Evolutionary conservation across 2,113 vertebrate genomes (phyloP), one percentile per base, ranked within the genome.

Genomic region (Mionectes macconnelli): DNA sequence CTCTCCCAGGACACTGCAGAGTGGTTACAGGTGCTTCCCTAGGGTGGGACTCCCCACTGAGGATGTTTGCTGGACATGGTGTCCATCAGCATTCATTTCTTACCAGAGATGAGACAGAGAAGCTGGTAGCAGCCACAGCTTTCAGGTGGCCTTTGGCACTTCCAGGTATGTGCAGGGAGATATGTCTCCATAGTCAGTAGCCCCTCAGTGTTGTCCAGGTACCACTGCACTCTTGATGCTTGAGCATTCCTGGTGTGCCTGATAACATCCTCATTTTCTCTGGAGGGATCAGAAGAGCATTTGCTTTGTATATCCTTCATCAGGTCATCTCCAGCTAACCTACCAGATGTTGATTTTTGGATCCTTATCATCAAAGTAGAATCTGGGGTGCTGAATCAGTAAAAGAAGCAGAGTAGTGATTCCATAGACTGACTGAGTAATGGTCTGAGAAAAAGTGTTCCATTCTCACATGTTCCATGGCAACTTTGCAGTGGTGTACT

Each of bases 31-130:
- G 24, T 20, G 3, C 40, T 64, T 77, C 18, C 49, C 18, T 49
- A 21, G 44, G 35, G 40, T 80, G 44, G 50, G 35, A 33, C 44
- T 6, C 52, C 22, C 2, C 14, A 6, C 14, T 0, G 0, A 33
- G 20, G 30, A 18, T 0, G 0, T 49, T 3, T 12, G 8, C 42
- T 80, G 81, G 28, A 86, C 11, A 23, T 10, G 1, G 6, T 23
- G 52, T 55, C n/a, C 15, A 4, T 44, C 47, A 72, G 11, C 33
- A 22, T 13, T 45, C 62, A 20, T 76, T 62, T 78, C 31, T 49
- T 55, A 16, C 35, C 21, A 15, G 74, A 60, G 33, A 13, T 0
- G 1, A 56, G 28, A 57, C 4, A 39, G 11, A 53, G 74, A 52
- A 72, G 12, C 47, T 89, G 76, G 13, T 39, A 72, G 50, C 55